Evolutionary conservation across 2,113 vertebrate genomes (phyloP).

Genomic region (Engraulis encrasicolus): DNA sequence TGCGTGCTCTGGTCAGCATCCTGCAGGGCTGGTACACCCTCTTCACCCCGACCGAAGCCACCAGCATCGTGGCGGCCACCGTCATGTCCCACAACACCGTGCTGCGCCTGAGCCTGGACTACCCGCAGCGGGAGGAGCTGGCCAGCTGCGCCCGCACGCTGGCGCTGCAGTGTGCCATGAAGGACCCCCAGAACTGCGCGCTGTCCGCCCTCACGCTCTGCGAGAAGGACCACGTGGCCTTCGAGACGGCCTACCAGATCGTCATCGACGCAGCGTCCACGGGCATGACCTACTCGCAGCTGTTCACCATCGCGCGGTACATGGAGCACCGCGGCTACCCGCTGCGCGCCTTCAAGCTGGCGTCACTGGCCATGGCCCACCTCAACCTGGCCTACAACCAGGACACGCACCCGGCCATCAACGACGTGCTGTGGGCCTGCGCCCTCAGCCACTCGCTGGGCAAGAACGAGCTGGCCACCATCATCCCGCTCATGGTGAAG

Average conservation of each 20-base stretch:
- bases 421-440: slow-evolving; percentile 97
- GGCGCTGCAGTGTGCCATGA: slow-evolving; percentile 97
- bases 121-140: slow-evolving; percentile 93
- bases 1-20: slow-evolving; percentile 94
- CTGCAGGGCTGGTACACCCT: slow-evolving; percentile 98
- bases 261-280: slow-evolving; percentile 94
- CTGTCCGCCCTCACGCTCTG: slow-evolving; percentile 95
- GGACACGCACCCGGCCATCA: slow-evolving; percentile 97
- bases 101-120: slow-evolving; percentile 94
- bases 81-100: slow-evolving; percentile 98
- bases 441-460: slow-evolving; percentile 97
- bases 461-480: slow-evolving; percentile 96
- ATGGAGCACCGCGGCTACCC: slow-evolving; percentile 99
- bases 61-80: slow-evolving; percentile 94
- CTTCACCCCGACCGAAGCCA: slow-evolving; percentile 97
- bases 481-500: slow-evolving; percentile 97
- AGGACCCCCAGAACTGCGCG: slow-evolving; percentile 98
- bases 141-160: slow-evolving; percentile 93
- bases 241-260: slow-evolving; percentile 98
- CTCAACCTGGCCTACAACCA: slow-evolving; percentile 99
- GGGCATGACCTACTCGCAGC: slow-evolving; percentile 95
- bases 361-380: slow-evolving; percentile 95
- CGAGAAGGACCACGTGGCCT: slow-evolving; percentile 98
- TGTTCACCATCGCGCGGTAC: slow-evolving; percentile 97
- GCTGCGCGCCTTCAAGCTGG: slow-evolving; percentile 94